Base-by-base conservation (phyloP, 2,888 invertebrate species). In the Callyntrura sp. region DNA sequence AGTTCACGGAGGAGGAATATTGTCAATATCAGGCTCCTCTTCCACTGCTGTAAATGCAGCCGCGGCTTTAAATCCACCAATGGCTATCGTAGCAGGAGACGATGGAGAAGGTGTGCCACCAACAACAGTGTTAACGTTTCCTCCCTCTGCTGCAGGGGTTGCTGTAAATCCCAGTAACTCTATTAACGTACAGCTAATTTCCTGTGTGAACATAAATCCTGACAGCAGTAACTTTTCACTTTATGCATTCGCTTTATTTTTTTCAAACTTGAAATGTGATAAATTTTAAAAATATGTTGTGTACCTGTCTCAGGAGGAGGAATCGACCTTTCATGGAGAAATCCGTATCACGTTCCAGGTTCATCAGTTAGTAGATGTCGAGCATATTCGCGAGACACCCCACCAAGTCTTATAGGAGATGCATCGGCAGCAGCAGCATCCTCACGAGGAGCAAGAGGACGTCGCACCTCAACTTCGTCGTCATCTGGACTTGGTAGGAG, bases 171-270 rank as follows among this genome's bases (percentile, higher is more conserved):
- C 85, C 28, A 90, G 81, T 90, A 90, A 90, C 70, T 81, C 85
- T 14, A 85, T 90, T 90, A 90, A 90, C 68, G 85, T 90, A 2
- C 88, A 88, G 45, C 88, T 88, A 84, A 88, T 88, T 55, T 88
- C 88, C 68, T 88, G 88, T 68, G 84, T 88, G 88, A 88, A 88
- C 78, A 88, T 88, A 73, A 88, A 88, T 57, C 88, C 83, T 84
- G 88, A 88, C n/a, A 84, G 51, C 51, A 76, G 88, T 88, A 88
- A 88, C 55, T 45, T 70, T 57, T 14, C 20, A 76, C 23, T 62
- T 76, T n/a, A 70, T 55, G 17, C 1, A 28, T 79, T 14, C 20
- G 57, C 17, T 57, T n/a, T 3, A 6, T 17, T 17, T 55, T 11
- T 12, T 14, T n/a, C 12, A 68, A 17, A 35, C 2, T 28, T 1